A percentile compares a stretch with the other conserved stretches of the same genome.
Evolutionary conservation across 2,113 vertebrate genomes (phyloP).

Genomic region (Dipodomys stephensi): DNA sequence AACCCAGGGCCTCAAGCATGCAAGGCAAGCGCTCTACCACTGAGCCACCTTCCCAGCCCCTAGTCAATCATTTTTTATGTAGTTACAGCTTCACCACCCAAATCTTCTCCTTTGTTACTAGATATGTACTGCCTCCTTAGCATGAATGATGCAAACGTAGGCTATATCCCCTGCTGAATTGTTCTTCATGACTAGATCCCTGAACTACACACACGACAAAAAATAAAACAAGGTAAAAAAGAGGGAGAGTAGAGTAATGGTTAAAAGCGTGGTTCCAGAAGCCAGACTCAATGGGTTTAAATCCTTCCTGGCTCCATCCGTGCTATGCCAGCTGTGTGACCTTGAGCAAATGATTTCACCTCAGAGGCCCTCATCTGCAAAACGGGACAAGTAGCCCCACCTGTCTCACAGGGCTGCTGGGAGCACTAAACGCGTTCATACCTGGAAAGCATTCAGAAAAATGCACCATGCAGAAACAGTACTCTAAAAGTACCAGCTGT

Average conservation of each 20-base stretch:
- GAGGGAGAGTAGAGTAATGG: not conserved
- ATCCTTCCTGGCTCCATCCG: not conserved
- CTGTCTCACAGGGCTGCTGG: not conserved
- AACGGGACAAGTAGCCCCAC: not conserved
- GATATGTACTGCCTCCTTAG: not conserved
- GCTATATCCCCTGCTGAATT: not conserved
- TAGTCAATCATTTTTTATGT: not conserved
- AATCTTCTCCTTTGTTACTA: not conserved
- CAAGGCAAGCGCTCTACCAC: too few species aligned
- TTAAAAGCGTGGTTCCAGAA: not conserved
- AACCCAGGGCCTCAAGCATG: too few species aligned
- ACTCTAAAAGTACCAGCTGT: not conserved
- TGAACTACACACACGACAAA: not conserved
- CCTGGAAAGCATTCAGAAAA: conserved; percentile 6
- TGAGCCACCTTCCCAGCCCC: too few species aligned
- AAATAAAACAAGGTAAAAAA: not conserved
- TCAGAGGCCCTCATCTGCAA: not conserved
- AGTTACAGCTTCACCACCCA: not conserved
- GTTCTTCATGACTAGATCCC: not conserved
- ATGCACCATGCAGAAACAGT: not conserved
- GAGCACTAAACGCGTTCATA: not conserved
- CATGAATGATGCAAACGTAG: not conserved
- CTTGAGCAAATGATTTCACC: not conserved
- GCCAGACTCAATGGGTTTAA: not conserved
- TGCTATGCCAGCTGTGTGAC: not conserved